Conservation (phyloP, 2,888 invertebrate species). For the Myopa tessellatipennis region DNA sequence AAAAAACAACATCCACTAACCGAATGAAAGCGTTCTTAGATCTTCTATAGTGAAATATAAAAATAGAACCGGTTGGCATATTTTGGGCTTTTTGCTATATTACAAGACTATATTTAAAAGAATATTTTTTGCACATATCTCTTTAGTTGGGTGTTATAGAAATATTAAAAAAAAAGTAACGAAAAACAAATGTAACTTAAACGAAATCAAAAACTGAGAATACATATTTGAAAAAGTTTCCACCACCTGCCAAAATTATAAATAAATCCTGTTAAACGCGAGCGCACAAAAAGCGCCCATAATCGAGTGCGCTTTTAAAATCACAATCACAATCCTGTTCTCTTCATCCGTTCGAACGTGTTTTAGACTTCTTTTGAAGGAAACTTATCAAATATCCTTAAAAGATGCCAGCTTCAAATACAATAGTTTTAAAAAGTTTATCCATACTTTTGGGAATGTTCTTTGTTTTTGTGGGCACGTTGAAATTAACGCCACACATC, state of each 20-base stretch:
- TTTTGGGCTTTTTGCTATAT: conserved; percentile 14
- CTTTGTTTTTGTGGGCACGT: conserved; percentile 93
- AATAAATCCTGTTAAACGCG: neutral
- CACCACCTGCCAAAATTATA: conserved; percentile 16
- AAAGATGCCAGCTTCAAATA: conserved; percentile 68
- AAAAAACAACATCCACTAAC: conserved; percentile 36
- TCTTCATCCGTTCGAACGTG: too few species aligned
- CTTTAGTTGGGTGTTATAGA: conserved; percentile 35
- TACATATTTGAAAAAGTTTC: conserved; percentile 4
- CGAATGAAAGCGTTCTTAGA: conserved; percentile 40
- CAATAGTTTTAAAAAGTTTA: conserved; percentile 89
- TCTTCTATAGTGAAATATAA: conserved; percentile 46
- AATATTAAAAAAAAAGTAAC: conserved; percentile 18
- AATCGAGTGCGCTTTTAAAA: neutral
- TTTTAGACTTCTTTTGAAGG: neutral
- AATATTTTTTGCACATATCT: conserved; percentile 15
- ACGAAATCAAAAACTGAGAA: neutral
- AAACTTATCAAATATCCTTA: neutral
- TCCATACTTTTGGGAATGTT: conserved; percentile 92
- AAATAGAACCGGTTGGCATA: conserved; percentile 45
- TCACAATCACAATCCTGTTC: too few species aligned
- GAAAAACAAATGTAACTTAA: conserved; percentile 27
- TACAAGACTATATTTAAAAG: conserved; percentile 15
- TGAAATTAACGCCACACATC: conserved; percentile 90
- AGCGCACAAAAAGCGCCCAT: conserved; percentile 17